A percentile compares a stretch with the other conserved stretches of the same genome.
These are phyloP conservation scores for Clinocottus analis DNA, from an alignment of 2,113 vertebrate species.

Conservation along the genomic window DNA sequence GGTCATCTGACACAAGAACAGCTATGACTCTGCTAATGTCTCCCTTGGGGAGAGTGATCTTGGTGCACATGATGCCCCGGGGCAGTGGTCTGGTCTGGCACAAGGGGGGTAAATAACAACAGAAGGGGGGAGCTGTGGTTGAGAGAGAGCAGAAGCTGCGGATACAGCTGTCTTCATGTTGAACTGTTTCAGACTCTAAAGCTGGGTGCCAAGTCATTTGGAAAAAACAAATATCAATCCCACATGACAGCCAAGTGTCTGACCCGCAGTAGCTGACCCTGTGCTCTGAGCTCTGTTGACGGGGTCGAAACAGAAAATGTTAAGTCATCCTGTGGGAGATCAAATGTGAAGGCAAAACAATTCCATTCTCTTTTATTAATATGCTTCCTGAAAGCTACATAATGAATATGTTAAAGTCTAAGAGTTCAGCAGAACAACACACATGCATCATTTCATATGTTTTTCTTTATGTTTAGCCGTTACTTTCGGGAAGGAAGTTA, in stretches of 20 bases:
- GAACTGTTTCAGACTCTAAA: not conserved
- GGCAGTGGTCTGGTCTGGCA: slow-evolving; percentile 56
- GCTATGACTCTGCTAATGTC: slow-evolving; percentile 72
- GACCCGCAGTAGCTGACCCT: slow-evolving; percentile 65
- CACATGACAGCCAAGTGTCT: slow-evolving; percentile 59
- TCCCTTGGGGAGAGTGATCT: slow-evolving; percentile 66
- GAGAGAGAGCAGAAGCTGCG: slow-evolving; percentile 37
- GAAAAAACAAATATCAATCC: slow-evolving; percentile 51
- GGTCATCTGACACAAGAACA: slow-evolving; percentile 70
- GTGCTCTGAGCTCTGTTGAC: slow-evolving; percentile 28
- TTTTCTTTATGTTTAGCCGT: not conserved
- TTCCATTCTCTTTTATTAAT: not conserved
- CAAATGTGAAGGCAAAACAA: slow-evolving; percentile 20
- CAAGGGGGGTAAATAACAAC: slow-evolving; percentile 55
- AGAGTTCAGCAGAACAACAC: not conserved
- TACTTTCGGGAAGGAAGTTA: not conserved
- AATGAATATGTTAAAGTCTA: not conserved
- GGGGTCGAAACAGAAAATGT: slow-evolving; percentile 28
- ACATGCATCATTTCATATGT: slow-evolving; percentile 3
- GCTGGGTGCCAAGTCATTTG: slow-evolving; percentile 16
- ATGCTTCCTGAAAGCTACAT: not conserved
- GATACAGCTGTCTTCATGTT: not conserved
- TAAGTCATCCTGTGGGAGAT: slow-evolving; percentile 18
- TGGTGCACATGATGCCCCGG: slow-evolving; percentile 54
- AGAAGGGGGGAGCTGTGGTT: slow-evolving; percentile 34